Base-by-base conservation (phyloP, 2,888 invertebrate species). In the Cryptops parisi region DNA sequence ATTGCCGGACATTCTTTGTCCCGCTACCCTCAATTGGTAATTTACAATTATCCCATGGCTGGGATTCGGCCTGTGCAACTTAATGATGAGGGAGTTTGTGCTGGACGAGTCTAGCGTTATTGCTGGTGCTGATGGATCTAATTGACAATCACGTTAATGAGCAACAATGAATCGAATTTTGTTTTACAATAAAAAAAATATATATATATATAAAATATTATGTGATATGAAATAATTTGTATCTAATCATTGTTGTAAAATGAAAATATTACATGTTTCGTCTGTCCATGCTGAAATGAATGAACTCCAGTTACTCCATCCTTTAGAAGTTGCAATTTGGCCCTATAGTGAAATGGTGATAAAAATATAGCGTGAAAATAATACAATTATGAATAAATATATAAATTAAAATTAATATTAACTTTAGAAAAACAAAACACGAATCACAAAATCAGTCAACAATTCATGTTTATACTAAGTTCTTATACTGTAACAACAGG, bases 291-390 rank as follows among this genome's bases (percentile, higher is more conserved):
- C 3, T 3, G 33, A 12, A 15, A 48, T 22, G 4, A 19, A 3
- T 19, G n/a, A n/a, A 48, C 48, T 48, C 48, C 48, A 48, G 38
- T 48, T 33, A 9, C 48, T 25, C 27, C 27, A 48, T n/a, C 48
- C 48, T n/a, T 5, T 33, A 21, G 21, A n/a, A 12, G 38, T 38
- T 9, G 38, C 9, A 19, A 48, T 21, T 12, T 19, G 12, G 9
- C n/a, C 43, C 43, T 41, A 41, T 15, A 41, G 15, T 33, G n/a
- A n/a, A n/a, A n/a, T n/a, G n/a, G n/a, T n/a, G n/a, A n/a, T n/a
- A n/a, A n/a, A n/a, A n/a, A n/a, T n/a, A n/a, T n/a, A n/a, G n/a
- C n/a, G n/a, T 33, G 6, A 33, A 33, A 33, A 33, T 33, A 33
- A 9, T 9, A 33, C 6, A 33, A 33, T 33, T 33, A 15, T 15